Base-by-base conservation (phyloP, 1,140 invertebrate species). In the Bombus huntii region DNA sequence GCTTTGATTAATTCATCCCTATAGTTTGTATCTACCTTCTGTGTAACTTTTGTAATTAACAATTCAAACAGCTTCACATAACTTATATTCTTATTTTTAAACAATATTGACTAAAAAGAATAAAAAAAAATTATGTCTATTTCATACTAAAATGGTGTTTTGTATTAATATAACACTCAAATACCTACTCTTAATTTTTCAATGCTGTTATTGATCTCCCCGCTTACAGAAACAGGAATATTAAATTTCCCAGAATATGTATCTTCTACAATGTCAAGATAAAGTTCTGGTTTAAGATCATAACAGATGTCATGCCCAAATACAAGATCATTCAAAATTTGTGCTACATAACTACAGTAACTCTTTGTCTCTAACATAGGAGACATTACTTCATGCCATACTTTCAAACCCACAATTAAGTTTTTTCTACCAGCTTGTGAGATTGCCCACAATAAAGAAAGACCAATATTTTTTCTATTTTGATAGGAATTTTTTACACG, bases 351-450 rank as follows among this genome's bases (percentile, higher is more conserved):
- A 84, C 96, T 96, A 13, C 97, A 96, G 88, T 98, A 97, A 89
- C 96, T 96, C 93, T 97, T 97, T 87, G 97, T 93, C 88, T 97
- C 97, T 34, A 98, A 94, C 90, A 97, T 95, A 1, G 97, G 97
- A 47, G 97, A 94, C 97, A 98, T 98, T 22, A 98, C 94, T 85
- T 98, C 97, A 92, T 98, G 96, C 97, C 98, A 98, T 8, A 97
- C 97, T 96, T 97, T 97, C n/a, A 98, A 95, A 68, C 97, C 98
- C 90, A 96, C 96, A 53, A 94, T 94, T 34, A 98, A 95, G 91
- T 97, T 96, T 83, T 95, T 96, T 71, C 95, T 94, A 0, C 97
- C 97, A 75, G 96, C 97, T 94, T 98, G 98, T 0, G 97, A 97
- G 74, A 98, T 95, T 15, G 96, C 97, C 98, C 98, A 98, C 2